Conservation (phyloP, 2,888 invertebrate genomes). For the Hypolimnas misippus region DNA sequence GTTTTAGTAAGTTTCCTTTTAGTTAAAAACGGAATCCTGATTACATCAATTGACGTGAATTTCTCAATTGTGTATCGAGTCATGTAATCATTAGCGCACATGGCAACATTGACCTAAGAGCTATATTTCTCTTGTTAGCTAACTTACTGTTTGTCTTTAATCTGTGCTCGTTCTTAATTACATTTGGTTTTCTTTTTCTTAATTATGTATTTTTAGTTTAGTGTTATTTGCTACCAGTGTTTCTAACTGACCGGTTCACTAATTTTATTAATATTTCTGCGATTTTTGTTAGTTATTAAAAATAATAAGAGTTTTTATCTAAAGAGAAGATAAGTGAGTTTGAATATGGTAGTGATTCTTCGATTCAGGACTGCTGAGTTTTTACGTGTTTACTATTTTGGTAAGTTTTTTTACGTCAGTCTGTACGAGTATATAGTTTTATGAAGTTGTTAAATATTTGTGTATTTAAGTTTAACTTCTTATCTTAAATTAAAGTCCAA, state of each 20-base stretch:
- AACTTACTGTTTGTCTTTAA: background rate
- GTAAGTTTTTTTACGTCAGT: slow-evolving; percentile 12
- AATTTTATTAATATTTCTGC: background rate
- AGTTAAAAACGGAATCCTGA: no score
- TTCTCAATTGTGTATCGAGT: no score
- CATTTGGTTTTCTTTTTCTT: slow-evolving; percentile 1
- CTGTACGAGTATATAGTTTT: no score
- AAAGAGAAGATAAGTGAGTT: no score
- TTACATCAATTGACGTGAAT: background rate
- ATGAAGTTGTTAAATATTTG: no score
- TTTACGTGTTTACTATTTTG: slow-evolving; percentile 38
- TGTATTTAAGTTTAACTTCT: no score
- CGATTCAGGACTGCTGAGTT: slow-evolving; percentile 37
- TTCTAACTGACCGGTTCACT: slow-evolving; percentile 6
- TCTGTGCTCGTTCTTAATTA: slow-evolving; percentile 5
- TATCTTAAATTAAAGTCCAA: no score
- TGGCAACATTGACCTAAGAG: background rate
- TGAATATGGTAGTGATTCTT: slow-evolving; percentile 41
- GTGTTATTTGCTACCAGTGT: slow-evolving; percentile 1
- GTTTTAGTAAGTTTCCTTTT: no score
- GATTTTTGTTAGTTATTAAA: background rate
- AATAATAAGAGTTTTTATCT: background rate
- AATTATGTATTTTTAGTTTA: background rate
- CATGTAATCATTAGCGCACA: background rate
- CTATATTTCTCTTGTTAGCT: background rate